Percentiles rank a stretch among this genome's conserved stretches.
Evolutionary conservation across 1,140 invertebrate genomes (phyloP).

Genomic region (Drosophila kohkoa): DNA sequence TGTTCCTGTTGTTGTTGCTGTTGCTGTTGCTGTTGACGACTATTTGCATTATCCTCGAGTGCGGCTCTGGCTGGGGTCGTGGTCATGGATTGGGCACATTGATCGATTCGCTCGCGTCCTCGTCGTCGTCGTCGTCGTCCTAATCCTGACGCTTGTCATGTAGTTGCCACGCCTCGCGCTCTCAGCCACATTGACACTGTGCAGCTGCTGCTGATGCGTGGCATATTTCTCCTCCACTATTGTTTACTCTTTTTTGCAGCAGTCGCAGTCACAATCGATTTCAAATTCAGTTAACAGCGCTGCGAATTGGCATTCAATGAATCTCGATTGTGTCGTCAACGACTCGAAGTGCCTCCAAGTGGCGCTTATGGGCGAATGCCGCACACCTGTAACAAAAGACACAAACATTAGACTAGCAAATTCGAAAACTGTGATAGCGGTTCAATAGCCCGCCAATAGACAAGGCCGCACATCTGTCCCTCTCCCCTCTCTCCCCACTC

Average conservation of each 20-base stretch:
- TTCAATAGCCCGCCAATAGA: constrained; percentile 59
- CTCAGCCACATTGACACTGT: constrained; percentile 20
- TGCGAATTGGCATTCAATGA: constrained; percentile 59
- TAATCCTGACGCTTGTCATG: constrained; percentile 35
- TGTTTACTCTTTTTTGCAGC: no score
- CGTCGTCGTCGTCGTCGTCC: neutral
- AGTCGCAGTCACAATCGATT: constrained; percentile 8
- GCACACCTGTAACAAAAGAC: constrained; percentile 53
- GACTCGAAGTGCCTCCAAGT: constrained; percentile 61
- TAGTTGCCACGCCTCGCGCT: constrained; percentile 26
- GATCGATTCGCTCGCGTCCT: constrained; percentile 2
- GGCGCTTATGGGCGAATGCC: constrained; percentile 63
- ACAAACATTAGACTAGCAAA: constrained; percentile 44
- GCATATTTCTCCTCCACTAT: constrained; percentile 36
- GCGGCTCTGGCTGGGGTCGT: neutral
- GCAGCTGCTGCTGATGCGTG: constrained; percentile 10
- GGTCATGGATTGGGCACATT: neutral
- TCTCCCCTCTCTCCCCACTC: neutral
- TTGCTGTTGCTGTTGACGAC: constrained; percentile 30
- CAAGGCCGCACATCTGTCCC: constrained; percentile 57
- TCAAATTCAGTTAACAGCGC: constrained; percentile 4
- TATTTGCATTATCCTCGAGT: constrained; percentile 25
- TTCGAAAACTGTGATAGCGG: constrained; percentile 20
- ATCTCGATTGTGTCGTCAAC: constrained; percentile 52
- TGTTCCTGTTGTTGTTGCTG: constrained; percentile 32